These are phyloP conservation scores for Sipunculus nudus DNA, from an alignment of 2,888 invertebrate genomes.

Conservation along the genomic window DNA sequence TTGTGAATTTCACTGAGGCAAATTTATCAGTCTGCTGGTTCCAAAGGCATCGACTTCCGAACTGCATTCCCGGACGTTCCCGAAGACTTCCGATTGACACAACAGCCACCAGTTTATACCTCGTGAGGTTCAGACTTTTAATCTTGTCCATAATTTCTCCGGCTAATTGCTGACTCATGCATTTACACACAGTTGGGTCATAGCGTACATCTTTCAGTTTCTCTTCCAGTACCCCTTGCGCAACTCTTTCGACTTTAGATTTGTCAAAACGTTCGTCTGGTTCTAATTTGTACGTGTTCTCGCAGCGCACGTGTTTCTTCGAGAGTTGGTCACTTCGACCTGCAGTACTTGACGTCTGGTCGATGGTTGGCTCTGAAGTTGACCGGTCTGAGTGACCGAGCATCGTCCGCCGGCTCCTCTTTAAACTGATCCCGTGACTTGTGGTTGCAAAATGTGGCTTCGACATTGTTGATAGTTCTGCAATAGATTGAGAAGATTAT, in stretches of 20 bases:
- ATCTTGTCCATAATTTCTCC: slow-evolving; percentile 49
- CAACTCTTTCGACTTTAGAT: slow-evolving; percentile 14
- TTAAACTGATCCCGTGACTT: too few species aligned
- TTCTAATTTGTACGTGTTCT: slow-evolving; percentile 15
- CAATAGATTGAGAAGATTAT: too few species aligned
- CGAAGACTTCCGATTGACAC: slow-evolving; percentile 57
- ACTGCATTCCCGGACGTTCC: slow-evolving; percentile 57
- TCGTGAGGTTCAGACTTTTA: slow-evolving; percentile 43
- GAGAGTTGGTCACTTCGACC: too few species aligned
- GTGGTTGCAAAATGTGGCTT: too few species aligned
- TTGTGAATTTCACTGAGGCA: slow-evolving; percentile 57
- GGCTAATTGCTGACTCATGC: slow-evolving; percentile 50
- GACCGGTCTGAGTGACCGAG: too few species aligned
- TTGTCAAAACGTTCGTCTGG: slow-evolving; percentile 4
- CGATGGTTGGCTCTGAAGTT: too few species aligned
- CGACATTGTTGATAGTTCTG: too few species aligned
- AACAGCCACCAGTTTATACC: slow-evolving; percentile 58
- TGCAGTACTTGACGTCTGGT: too few species aligned
- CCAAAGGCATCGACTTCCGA: slow-evolving; percentile 60
- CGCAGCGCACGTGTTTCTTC: too few species aligned
- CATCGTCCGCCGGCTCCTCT: too few species aligned
- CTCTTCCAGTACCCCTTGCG: slow-evolving; percentile 14
- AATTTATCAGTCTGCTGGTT: slow-evolving; percentile 59
- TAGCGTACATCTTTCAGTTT: slow-evolving; percentile 35
- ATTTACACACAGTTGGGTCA: slow-evolving; percentile 47